Conservation (phyloP, 2,888 invertebrate species). For the Leucozona laternaria region DNA sequence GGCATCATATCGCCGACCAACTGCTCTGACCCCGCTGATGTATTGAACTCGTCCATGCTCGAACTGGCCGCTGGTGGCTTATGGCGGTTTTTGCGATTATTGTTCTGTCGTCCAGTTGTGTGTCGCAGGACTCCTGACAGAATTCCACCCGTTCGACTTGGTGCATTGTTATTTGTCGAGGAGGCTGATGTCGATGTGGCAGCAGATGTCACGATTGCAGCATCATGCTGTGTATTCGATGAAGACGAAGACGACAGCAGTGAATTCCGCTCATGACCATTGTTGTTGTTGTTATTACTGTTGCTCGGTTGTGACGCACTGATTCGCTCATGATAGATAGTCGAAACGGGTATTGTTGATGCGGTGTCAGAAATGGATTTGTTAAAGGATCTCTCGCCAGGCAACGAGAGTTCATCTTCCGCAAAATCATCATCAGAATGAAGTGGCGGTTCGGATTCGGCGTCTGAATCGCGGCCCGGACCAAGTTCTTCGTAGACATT, state of each 20-base stretch:
- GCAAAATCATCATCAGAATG: slow-evolving; percentile 94
- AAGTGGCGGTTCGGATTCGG: slow-evolving; percentile 86
- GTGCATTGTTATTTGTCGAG: slow-evolving; percentile 76
- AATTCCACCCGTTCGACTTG: slow-evolving; percentile 74
- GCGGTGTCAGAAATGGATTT: slow-evolving; percentile 78
- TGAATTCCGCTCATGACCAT: slow-evolving; percentile 81
- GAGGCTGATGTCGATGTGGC: slow-evolving; percentile 76
- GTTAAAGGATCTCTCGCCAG: slow-evolving; percentile 83
- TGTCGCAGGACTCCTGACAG: slow-evolving; percentile 78
- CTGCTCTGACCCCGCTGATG: slow-evolving; percentile 76
- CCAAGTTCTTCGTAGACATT: slow-evolving; percentile 93
- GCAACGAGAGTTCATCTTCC: slow-evolving; percentile 90
- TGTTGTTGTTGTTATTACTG: slow-evolving; percentile 9
- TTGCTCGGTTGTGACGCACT: slow-evolving; percentile 67
- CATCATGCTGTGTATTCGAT: slow-evolving; percentile 79
- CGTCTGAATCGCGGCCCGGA: slow-evolving; percentile 86
- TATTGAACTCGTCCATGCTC: slow-evolving; percentile 78
- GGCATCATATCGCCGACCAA: slow-evolving; percentile 78
- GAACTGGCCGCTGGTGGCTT: slow-evolving; percentile 59
- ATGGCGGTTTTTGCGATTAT: slow-evolving; percentile 73
- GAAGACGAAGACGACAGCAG: slow-evolving; percentile 82
- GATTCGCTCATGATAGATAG: slow-evolving; percentile 79
- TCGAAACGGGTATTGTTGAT: slow-evolving; percentile 76
- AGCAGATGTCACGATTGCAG: slow-evolving; percentile 80
- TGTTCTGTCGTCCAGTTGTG: slow-evolving; percentile 77